Conservation (phyloP, 2,797 vertebrate genomes). For the Scyliorhinus canicula region DNA sequence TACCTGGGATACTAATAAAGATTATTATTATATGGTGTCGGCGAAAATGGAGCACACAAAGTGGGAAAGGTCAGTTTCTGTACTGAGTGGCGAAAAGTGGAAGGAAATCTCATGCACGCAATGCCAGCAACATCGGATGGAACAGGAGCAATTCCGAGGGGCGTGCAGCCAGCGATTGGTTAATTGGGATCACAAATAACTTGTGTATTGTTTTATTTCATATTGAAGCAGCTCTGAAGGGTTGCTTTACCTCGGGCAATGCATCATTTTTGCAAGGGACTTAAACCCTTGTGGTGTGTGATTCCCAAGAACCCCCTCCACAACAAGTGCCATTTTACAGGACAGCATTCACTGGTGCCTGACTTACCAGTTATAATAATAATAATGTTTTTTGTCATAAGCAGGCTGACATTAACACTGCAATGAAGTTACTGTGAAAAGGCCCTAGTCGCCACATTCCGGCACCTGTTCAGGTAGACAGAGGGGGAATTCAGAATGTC, state of each 20-base stretch:
- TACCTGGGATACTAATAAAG: too few relatives aligned
- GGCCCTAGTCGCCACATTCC: too few relatives aligned
- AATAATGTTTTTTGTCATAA: too few relatives aligned
- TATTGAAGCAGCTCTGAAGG: background rate
- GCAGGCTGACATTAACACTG: too few relatives aligned
- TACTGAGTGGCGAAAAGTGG: background rate
- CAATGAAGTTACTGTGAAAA: too few relatives aligned
- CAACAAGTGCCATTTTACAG: background rate
- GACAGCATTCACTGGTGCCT: background rate
- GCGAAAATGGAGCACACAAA: background rate
- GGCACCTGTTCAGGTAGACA: too few relatives aligned
- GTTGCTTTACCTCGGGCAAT: background rate
- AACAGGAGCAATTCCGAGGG: background rate
- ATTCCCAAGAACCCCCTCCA: background rate
- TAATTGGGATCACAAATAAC: background rate
- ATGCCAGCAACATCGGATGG: accelerated
- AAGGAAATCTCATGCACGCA: background rate
- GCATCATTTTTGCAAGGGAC: background rate
- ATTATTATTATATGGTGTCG: background rate
- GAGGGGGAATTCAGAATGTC: too few relatives aligned
- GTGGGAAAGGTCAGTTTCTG: background rate
- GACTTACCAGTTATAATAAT: too few relatives aligned
- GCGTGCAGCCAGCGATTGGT: background rate
- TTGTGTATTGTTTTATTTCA: background rate
- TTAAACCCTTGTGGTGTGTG: background rate